Evolutionary conservation across 2,888 invertebrate species (phyloP).

Genomic region (Xanthorhoe designata): DNA sequence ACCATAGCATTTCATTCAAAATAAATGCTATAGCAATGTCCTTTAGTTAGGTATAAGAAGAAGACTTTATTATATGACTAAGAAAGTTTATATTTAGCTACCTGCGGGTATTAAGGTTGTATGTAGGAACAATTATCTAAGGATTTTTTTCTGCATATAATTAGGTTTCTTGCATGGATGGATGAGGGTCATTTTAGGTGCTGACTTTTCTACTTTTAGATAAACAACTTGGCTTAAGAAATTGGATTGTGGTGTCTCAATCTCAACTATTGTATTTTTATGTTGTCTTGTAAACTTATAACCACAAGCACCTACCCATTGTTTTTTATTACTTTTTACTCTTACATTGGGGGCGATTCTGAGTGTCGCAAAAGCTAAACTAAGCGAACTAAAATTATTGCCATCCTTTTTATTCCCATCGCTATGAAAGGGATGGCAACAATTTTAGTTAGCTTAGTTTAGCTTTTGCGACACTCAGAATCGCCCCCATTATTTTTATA

Average conservation of each 20-base stretch:
- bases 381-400: no score
- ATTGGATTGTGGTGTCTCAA: slow-evolving; percentile 40
- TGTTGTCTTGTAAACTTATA: slow-evolving; percentile 35
- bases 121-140: slow-evolving; percentile 7
- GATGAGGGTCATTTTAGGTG: slow-evolving; percentile 57
- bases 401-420: no score
- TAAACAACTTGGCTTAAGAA: slow-evolving; percentile 43
- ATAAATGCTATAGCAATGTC: slow-evolving; percentile 9
- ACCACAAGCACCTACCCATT: slow-evolving; percentile 34
- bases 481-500: no score
- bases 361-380: no score
- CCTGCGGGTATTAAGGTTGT: slow-evolving; percentile 22
- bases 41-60: slow-evolving; percentile 21
- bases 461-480: no score
- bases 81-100: slow-evolving; percentile 21
- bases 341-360: no score
- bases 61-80: slow-evolving; percentile 36
- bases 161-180: slow-evolving; percentile 38
- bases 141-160: slow-evolving; percentile 10
- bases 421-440: no score
- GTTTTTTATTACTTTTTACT: neutral
- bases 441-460: no score
- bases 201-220: slow-evolving; percentile 45
- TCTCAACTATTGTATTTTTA: slow-evolving; percentile 25
- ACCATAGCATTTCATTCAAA: slow-evolving; percentile 14